These are phyloP conservation scores for Poeciliopsis paucimaculata DNA, from an alignment of 2,797 vertebrate genomes.

Conservation along the genomic window DNA sequence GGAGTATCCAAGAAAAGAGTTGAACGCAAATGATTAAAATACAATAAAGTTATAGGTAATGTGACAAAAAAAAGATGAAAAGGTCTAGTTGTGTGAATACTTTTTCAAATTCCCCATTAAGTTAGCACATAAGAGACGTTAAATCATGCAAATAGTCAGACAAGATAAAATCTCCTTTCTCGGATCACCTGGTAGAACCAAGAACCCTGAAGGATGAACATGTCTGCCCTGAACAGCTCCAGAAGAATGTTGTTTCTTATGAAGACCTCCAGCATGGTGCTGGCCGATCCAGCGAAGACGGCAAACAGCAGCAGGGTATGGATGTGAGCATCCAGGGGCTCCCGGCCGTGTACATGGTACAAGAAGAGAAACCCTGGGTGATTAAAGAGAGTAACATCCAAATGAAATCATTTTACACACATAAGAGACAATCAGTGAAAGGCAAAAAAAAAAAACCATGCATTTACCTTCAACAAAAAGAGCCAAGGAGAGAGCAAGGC, in stretches of 20 bases:
- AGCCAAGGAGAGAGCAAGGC: slow-evolving; percentile 83
- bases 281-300: slow-evolving; percentile 80
- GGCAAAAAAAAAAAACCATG: not conserved
- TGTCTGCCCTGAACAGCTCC: slow-evolving; percentile 82
- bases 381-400: not conserved
- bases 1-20: not conserved
- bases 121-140: not conserved
- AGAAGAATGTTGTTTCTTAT: slow-evolving; percentile 83
- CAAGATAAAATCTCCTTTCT: not conserved
- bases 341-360: slow-evolving; percentile 86
- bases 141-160: not conserved
- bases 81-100: not conserved
- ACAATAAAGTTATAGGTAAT: not conserved
- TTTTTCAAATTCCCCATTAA: not conserved
- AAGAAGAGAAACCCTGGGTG: slow-evolving; percentile 91
- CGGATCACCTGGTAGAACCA: slow-evolving; percentile 95
- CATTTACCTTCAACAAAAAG: slow-evolving; percentile 90
- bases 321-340: slow-evolving; percentile 88
- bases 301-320: slow-evolving; percentile 88
- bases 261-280: slow-evolving; percentile 85
- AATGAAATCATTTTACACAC: not conserved
- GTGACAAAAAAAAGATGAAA: not conserved
- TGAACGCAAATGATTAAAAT: not conserved
- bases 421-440: not conserved
- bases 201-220: slow-evolving; percentile 88